Conservation (phyloP, 2,888 invertebrate species). For the Frankliniella intonsa region DNA sequence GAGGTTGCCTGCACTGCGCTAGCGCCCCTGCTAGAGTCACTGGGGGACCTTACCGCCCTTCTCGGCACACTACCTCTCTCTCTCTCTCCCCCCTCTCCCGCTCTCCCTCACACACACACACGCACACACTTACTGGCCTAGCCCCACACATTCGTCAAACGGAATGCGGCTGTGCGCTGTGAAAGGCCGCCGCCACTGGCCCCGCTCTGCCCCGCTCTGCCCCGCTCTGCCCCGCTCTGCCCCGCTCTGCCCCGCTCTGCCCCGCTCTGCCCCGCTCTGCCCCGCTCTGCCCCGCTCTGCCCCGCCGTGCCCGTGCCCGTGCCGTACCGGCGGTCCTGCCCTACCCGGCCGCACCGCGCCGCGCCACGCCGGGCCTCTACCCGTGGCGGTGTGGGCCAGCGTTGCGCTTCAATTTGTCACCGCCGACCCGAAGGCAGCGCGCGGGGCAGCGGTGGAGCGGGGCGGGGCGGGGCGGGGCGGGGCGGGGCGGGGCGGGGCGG, state of each 20-base stretch:
- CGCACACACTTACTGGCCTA: not conserved
- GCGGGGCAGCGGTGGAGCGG: constrained; percentile 3
- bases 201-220: too few relatives aligned
- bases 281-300: too few relatives aligned
- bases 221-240: too few relatives aligned
- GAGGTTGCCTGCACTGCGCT: too few relatives aligned
- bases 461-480: not conserved
- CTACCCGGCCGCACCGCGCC: not conserved
- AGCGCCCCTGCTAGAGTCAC: too few relatives aligned
- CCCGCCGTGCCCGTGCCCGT: not conserved
- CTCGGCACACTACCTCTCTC: too few relatives aligned
- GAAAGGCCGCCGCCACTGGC: constrained; percentile 3
- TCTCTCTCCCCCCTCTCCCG: not conserved
- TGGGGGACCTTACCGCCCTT: too few relatives aligned
- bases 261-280: too few relatives aligned
- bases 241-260: too few relatives aligned
- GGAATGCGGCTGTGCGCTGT: not conserved
- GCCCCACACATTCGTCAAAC: constrained; percentile 20
- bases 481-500: not conserved
- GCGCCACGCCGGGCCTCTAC: too few relatives aligned
- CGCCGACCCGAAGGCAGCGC: constrained; percentile 14
- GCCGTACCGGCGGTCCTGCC: not conserved
- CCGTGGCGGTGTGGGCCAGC: not conserved
- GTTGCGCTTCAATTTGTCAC: constrained; percentile 22
- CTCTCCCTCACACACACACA: not conserved